Conservation (phyloP, 1,140 invertebrate species). For the Andricus grossulariae region DNA sequence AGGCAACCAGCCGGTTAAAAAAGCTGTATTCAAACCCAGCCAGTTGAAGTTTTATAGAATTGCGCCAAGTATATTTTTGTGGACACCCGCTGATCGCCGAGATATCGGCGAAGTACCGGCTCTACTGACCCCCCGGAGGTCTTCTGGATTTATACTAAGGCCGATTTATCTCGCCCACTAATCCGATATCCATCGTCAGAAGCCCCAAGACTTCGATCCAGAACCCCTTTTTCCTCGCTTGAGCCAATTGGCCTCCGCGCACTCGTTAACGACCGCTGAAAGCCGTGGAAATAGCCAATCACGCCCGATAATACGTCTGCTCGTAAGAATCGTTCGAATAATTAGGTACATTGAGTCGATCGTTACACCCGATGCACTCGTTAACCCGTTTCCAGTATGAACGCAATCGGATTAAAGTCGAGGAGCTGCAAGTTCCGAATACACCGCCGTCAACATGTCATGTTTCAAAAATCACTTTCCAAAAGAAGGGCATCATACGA, state of each 20-base stretch:
- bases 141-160: slow-evolving; percentile 33
- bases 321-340: slow-evolving; percentile 11
- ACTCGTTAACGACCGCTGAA: slow-evolving; percentile 51
- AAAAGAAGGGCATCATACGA: background rate
- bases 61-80: slow-evolving; percentile 48
- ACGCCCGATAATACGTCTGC: slow-evolving; percentile 38
- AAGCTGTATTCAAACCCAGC: too few relatives aligned
- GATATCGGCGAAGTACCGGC: slow-evolving; percentile 7
- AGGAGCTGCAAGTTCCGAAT: background rate
- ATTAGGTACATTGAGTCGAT: background rate
- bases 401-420: background rate
- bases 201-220: background rate
- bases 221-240: background rate
- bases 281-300: slow-evolving; percentile 60
- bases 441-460: background rate
- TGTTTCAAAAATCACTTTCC: background rate
- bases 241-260: background rate
- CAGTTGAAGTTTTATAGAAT: slow-evolving; percentile 48
- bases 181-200: background rate
- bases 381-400: background rate
- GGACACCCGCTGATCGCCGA: slow-evolving; percentile 59
- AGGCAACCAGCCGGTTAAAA: too few relatives aligned
- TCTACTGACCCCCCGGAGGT: slow-evolving; percentile 50
- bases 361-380: background rate
- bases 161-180: slow-evolving; percentile 21